Conservation (phyloP, 2,888 invertebrate species). For the Carpatolechia fugitivella region DNA sequence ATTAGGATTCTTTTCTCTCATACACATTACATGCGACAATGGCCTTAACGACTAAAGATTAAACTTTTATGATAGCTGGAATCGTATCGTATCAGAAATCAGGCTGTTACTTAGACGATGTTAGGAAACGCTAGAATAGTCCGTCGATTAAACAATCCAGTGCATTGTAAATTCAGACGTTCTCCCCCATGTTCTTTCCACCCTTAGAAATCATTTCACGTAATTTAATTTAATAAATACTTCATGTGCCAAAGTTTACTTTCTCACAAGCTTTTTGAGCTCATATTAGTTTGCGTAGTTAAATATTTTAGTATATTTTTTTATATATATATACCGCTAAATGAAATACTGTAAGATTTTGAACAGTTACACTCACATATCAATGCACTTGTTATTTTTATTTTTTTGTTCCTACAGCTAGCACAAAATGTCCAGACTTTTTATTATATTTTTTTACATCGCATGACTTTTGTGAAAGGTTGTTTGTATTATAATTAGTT, state of each 20-base stretch:
- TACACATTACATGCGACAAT: too few relatives aligned
- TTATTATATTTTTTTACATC: conserved; percentile 22
- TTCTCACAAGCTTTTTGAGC: not conserved
- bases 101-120: conserved; percentile 33
- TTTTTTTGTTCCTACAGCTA: conserved; percentile 22
- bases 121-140: conserved; percentile 43
- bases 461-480: conserved; percentile 27
- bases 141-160: conserved; percentile 25
- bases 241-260: conserved; percentile 7
- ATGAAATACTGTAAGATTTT: not conserved
- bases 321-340: not conserved
- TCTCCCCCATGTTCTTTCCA: conserved; percentile 18
- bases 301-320: not conserved
- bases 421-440: conserved; percentile 22
- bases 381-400: conserved; percentile 1
- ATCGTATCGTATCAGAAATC: not conserved
- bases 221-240: not conserved
- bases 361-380: not conserved
- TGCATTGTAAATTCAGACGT: conserved; percentile 24
- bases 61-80: too few relatives aligned
- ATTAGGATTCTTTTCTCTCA: too few relatives aligned
- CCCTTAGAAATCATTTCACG: not conserved
- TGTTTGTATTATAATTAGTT: conserved; percentile 26
- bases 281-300: conserved; percentile 6
- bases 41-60: too few relatives aligned